Base-by-base conservation (phyloP, 2,888 invertebrate species). In the Leptopterna dolabrata region DNA sequence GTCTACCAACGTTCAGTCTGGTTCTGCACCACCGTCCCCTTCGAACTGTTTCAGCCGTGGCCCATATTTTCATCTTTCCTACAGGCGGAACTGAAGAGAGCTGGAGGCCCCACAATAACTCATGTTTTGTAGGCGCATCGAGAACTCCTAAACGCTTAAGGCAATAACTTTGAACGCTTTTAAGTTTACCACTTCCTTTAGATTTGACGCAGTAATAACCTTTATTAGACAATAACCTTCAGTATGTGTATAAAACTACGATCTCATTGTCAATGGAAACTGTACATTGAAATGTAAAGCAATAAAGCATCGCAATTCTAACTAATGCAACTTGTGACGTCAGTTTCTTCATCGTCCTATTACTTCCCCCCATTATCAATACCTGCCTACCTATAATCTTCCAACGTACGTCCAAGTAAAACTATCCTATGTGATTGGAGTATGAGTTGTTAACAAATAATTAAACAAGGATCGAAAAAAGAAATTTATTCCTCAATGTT, bases 191-290 rank as follows among this genome's bases (percentile, higher is more conserved):
- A 63, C 24, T 63, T 63, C 16, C 51, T 51, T n/a, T 63, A 24
- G 24, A 63, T 24, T 16, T 55, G 36, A 2, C 7, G 36, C 36
- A 36, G 36, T 63, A 63, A 63, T 51, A 11, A 63, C 19, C 24
- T 24, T 63, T 55, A 55, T 76, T 78, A 78, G 78, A 78, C 78
- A 78, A 78, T 78, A 78, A 78, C 78, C 41, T 63, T 19, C 19
- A 63, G 63, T 63, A 47, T 30, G 76, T 30, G 14, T 76, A 6
- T 76, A 45, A 78, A 9, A 47, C 45, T 43, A 45, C 45, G 78
- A 78, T 78, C 78, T 78, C 78, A 78, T 78, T 45, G 19, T 24
- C 24, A 43, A 43, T 43, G 78, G 14, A 43, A 78, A 45, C 45
- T 43, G 78, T 76, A 43, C 76, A 76, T 76, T 36, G 43, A 78